Base-by-base conservation (phyloP, 2,888 invertebrate species). In the Caradrina kadenii region DNA sequence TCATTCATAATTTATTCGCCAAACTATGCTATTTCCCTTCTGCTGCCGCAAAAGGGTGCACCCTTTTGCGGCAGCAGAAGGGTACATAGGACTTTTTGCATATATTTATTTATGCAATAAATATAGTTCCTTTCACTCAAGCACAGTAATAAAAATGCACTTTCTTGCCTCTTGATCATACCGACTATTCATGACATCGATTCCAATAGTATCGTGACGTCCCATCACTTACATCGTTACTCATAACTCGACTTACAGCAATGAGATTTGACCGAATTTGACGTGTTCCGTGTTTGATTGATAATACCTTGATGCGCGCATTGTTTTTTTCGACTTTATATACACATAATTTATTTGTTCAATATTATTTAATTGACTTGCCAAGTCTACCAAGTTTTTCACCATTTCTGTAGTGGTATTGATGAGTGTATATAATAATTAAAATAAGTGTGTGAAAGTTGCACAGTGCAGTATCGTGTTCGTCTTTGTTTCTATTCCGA, bases 401-500 rank as follows among this genome's bases (percentile, higher is more conserved):
- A 49, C 26, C 13, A 49, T 58, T 50, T 31, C n/a, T 8, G 54
- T 58, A 2, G 55, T 52, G 52, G 31, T 60, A 55, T 56, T 56
- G 50, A 63, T 55, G 2, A 67, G 54, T 68, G 65, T 48, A 61
- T 45, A 17, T 45, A n/a, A 45, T 45, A 0, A 45, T 45, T 11
- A 10, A n/a, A 42, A 7, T 62, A 69, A 63, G 63, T 63, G 55
- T 64, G 72, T 69, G 68, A 67, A 75, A 79, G 65, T 74, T 56
- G 26, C n/a, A 45, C 15, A 45, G 15, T 49, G 10, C 56, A 62
- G 61, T 60, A 49, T 60, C 60, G 70, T 74, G 71, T 70, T 76
- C 69, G 63, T 53, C 81, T 83, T 84, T 82, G 79, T 83, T 83
- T 75, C 69, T 63, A 58, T 58, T 70, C 13, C 22, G 56, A 69